Conservation (phyloP, 2,113 vertebrate genomes). For the Gallinago media region DNA sequence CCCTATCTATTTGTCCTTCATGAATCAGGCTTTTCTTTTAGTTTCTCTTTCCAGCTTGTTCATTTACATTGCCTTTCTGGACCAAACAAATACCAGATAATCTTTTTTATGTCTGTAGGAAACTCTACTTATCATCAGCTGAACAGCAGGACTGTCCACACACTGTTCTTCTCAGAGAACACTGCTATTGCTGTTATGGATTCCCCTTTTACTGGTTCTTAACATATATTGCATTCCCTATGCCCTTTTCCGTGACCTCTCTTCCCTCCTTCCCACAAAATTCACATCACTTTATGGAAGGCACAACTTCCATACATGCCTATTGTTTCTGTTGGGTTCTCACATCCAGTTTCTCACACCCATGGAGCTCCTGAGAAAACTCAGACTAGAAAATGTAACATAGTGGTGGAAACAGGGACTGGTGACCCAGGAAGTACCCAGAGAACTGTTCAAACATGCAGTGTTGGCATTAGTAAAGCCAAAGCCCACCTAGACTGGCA, state of each 20-base stretch:
- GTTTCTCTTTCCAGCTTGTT: neutral
- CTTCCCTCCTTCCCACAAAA: neutral
- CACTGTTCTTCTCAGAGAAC: neutral
- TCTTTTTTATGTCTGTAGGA: neutral
- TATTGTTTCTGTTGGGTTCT: too few species aligned
- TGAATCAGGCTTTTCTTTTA: neutral
- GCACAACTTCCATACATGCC: neutral
- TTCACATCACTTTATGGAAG: neutral
- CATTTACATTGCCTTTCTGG: neutral
- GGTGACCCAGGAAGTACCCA: neutral
- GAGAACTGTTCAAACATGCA: neutral
- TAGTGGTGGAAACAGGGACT: neutral
- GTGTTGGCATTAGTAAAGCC: neutral
- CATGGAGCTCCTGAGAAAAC: neutral
- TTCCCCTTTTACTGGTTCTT: neutral
- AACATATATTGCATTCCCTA: rapidly evolving
- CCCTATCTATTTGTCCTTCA: neutral
- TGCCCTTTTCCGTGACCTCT: neutral
- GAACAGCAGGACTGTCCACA: neutral
- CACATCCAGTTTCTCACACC: too few species aligned
- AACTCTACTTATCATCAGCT: neutral
- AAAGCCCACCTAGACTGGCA: neutral
- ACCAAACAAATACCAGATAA: neutral
- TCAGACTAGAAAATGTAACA: neutral
- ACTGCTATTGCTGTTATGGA: neutral